Evolutionary conservation across 2,113 vertebrate species (phyloP).

Genomic region (Aramus guarauna): DNA sequence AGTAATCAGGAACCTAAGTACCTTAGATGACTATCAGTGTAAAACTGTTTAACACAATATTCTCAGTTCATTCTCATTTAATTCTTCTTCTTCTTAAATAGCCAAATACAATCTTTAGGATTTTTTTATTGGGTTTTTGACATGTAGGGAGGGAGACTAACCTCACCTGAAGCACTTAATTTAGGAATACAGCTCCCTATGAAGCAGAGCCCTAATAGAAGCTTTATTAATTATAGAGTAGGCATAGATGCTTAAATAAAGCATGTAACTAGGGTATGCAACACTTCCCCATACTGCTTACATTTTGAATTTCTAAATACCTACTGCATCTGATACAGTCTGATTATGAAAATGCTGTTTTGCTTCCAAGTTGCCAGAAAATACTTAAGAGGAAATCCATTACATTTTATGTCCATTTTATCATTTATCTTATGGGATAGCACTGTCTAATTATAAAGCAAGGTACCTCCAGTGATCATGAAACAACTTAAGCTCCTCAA

Average conservation of each 20-base stretch:
- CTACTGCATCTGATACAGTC: neutral
- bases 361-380: neutral
- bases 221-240: neutral
- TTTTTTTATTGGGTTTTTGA: neutral
- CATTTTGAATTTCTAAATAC: neutral
- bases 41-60: constrained; percentile 1
- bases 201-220: neutral
- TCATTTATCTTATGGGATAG: neutral
- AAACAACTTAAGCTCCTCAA: neutral
- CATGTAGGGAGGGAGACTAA: neutral
- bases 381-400: neutral
- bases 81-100: neutral
- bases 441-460: neutral
- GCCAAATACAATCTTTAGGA: neutral
- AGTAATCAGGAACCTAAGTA: constrained; percentile 16
- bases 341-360: neutral
- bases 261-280: neutral
- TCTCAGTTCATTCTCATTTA: neutral
- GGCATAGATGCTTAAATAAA: neutral
- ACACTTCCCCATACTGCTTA: neutral
- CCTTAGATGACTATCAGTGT: neutral
- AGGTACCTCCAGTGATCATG: neutral
- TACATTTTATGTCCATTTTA: neutral
- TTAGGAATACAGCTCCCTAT: neutral
- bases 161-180: neutral